Conservation (phyloP, 2,113 vertebrate species). For the Herpailurus yagouaroundi region DNA sequence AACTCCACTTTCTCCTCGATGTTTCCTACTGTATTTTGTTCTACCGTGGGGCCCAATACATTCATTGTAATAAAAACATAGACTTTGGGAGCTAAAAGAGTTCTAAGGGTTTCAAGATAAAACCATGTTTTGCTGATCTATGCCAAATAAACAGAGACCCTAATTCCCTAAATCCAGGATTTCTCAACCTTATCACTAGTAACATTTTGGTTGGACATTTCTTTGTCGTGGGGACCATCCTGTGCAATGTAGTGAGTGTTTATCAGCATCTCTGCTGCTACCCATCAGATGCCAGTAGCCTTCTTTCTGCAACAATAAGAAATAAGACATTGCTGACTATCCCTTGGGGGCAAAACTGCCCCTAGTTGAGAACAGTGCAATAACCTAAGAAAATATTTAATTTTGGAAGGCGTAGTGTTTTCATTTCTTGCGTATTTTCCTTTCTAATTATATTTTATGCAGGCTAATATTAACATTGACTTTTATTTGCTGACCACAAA, state of each 20-base stretch:
- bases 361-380: not conserved
- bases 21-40: not conserved
- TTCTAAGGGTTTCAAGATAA: not conserved
- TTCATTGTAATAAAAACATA: constrained; percentile 6
- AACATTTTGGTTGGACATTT: not conserved
- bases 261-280: not conserved
- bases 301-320: not conserved
- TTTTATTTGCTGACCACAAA: constrained; percentile 53
- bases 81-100: not conserved
- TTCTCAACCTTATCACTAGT: not conserved
- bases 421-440: not conserved
- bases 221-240: not conserved
- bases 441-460: constrained; percentile 34
- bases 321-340: not conserved
- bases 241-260: not conserved
- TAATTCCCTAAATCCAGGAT: not conserved
- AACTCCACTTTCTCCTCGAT: not conserved
- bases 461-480: not conserved
- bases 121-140: not conserved
- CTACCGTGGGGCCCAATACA: not conserved
- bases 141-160: not conserved
- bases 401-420: not conserved
- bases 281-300: not conserved
- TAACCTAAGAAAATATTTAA: not conserved
- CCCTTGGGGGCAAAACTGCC: not conserved